Conservation (phyloP, 2,797 vertebrate species). For the Microctenopoma stevenorrisi region DNA sequence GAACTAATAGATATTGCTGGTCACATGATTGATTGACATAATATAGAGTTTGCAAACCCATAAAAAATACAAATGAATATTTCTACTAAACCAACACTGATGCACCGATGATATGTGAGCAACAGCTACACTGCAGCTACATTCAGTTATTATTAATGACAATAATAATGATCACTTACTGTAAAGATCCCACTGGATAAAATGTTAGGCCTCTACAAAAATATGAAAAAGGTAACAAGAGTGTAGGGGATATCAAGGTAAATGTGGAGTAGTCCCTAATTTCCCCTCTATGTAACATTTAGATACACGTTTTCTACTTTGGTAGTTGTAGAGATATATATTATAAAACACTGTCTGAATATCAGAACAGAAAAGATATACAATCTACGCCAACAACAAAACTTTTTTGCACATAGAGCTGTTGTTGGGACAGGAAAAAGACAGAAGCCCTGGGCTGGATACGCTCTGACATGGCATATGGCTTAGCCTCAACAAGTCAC, state of each 20-base stretch:
- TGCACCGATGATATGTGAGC: too few species aligned
- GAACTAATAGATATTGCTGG: too few species aligned
- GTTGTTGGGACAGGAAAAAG: conserved; percentile 20
- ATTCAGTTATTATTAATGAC: too few species aligned
- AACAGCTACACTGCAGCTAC: too few species aligned
- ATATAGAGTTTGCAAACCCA: too few species aligned
- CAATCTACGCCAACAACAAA: not conserved
- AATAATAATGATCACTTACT: too few species aligned
- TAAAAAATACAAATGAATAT: too few species aligned
- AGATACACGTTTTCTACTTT: not conserved
- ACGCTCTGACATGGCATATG: conserved; percentile 13
- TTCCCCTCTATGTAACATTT: not conserved
- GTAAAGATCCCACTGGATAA: too few species aligned
- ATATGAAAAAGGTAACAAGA: too few species aligned
- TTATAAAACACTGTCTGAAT: conserved; percentile 12
- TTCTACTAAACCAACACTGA: too few species aligned
- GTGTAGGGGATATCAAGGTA: not conserved
- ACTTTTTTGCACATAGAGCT: conserved; percentile 21
- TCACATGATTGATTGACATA: too few species aligned
- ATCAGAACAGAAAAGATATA: conserved; percentile 32
- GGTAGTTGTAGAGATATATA: not conserved
- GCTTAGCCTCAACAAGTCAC: conserved; percentile 9
- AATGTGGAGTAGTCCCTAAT: not conserved
- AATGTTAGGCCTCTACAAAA: too few species aligned
- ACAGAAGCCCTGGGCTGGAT: conserved; percentile 34